phyloP scores from a whole-genome alignment of 2,113 vertebrate species.

The Promerops cafer region DNA sequence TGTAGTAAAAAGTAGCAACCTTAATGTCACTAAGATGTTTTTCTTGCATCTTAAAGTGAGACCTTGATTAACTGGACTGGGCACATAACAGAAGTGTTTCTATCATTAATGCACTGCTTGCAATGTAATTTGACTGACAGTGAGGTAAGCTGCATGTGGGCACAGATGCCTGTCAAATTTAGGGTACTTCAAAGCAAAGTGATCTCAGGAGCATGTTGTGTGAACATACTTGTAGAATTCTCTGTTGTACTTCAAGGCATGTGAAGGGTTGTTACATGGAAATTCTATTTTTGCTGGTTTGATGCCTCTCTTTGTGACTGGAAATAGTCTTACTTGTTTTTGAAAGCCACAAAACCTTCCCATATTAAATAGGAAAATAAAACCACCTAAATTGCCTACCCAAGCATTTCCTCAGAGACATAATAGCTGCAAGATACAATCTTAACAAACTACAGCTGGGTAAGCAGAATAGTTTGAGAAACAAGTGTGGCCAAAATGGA shows the following conservation, averaged over 20 bases:
- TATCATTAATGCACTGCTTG: not conserved
- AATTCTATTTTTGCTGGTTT: not conserved
- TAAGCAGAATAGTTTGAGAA: constrained; percentile 21
- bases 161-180: not conserved
- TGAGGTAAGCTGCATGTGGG: not conserved
- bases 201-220: not conserved
- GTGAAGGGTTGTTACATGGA: not conserved
- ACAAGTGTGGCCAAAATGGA: not conserved
- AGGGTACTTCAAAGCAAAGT: not conserved
- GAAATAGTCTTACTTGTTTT: not conserved
- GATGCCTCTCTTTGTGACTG: not conserved
- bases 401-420: constrained; percentile 1
- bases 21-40: not conserved
- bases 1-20: not conserved
- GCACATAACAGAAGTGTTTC: not conserved
- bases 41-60: not conserved
- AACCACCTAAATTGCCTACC: not conserved
- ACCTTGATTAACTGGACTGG: not conserved
- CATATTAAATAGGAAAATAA: not conserved
- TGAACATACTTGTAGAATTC: not conserved
- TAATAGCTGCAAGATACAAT: constrained; percentile 11
- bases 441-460: constrained; percentile 20
- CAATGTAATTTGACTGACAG: rapidly evolving
- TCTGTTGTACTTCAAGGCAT: not conserved
- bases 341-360: not conserved